Conservation (phyloP, 1,140 invertebrate species). For the Colletes latitarsis region DNA sequence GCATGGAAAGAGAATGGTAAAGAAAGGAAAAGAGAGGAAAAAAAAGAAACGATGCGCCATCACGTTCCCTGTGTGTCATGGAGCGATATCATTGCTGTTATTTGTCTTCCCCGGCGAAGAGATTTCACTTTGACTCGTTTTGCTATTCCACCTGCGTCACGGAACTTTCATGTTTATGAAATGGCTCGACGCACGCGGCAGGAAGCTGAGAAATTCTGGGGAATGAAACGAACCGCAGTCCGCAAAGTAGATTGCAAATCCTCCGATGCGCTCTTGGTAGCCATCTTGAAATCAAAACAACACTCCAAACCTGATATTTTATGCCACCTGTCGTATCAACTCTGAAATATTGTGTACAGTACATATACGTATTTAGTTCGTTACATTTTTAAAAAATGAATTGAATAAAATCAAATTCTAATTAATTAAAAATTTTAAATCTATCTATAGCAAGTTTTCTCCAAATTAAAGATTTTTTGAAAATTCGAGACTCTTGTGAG, state of each 20-base stretch:
- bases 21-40: not conserved
- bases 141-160: constrained; percentile 20
- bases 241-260: constrained; percentile 59
- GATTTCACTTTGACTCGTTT: too few relatives aligned
- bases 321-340: too few relatives aligned
- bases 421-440: too few relatives aligned
- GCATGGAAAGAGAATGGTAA: not conserved
- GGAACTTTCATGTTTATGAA: constrained; percentile 58
- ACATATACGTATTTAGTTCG: too few relatives aligned
- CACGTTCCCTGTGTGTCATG: constrained; percentile 14
- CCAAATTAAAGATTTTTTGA: too few relatives aligned
- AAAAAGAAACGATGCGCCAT: constrained; percentile 20
- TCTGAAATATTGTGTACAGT: too few relatives aligned
- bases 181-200: constrained; percentile 42
- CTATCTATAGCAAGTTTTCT: too few relatives aligned
- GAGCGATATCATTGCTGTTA: constrained; percentile 45
- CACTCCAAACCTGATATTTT: not conserved
- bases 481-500: too few relatives aligned
- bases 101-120: not conserved
- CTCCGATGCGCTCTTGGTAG: constrained; percentile 1
- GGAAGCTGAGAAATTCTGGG: constrained; percentile 59
- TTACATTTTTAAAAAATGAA: too few relatives aligned
- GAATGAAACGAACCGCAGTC: constrained; percentile 46
- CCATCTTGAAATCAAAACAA: constrained; percentile 52
- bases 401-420: too few relatives aligned